These are phyloP conservation scores for Meriones unguiculatus DNA, from an alignment of 2,113 vertebrate genomes.

Conservation along the genomic window DNA sequence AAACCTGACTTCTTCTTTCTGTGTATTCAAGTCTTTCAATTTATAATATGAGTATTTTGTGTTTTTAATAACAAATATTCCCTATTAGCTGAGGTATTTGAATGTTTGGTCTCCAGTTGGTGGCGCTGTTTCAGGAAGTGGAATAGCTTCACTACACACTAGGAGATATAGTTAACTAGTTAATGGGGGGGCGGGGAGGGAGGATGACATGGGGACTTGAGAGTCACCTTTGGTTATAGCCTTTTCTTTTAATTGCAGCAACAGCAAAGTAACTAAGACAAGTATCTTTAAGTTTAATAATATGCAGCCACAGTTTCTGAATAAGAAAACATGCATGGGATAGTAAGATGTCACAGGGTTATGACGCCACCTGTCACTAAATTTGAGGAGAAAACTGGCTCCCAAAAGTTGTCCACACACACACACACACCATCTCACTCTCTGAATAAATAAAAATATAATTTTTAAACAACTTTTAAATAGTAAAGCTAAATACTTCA, in stretches of 20 bases:
- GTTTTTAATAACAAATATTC: neutral
- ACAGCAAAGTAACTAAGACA: neutral
- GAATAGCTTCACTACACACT: neutral
- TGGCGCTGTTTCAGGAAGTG: neutral
- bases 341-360: too few relatives aligned
- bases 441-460: neutral
- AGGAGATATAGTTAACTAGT: neutral
- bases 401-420: neutral
- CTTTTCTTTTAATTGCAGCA: neutral
- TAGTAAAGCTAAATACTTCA: slow-evolving; percentile 1
- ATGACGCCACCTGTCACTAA: neutral
- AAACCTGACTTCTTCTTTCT: neutral
- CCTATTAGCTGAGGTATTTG: neutral
- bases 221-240: neutral
- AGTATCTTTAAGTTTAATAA: slow-evolving; percentile 37
- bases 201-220: neutral
- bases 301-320: slow-evolving; percentile 27
- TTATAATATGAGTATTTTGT: neutral
- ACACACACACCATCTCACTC: neutral
- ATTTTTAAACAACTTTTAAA: neutral
- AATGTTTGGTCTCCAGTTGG: neutral
- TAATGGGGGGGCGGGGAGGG: too few relatives aligned
- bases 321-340: slow-evolving; percentile 26
- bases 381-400: neutral
- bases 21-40: neutral